phyloP scores from a whole-genome alignment of 2,888 invertebrate genomes.

The Sialis fuliginosa region DNA sequence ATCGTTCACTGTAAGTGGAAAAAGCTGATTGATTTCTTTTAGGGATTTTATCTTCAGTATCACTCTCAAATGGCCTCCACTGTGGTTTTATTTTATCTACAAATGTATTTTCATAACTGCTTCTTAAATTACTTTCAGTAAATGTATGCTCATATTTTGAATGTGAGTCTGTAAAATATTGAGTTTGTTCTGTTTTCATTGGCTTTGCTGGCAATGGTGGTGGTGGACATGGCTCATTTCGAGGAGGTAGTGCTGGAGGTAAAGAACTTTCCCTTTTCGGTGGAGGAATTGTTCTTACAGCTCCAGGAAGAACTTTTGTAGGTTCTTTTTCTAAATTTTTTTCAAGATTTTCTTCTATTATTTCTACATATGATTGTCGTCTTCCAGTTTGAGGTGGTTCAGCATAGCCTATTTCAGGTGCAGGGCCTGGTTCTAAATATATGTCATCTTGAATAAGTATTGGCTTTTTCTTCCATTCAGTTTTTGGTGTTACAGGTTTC shows the following conservation, averaged over 20 bases:
- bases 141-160: constrained; percentile 24
- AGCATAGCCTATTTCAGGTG: constrained; percentile 47
- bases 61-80: constrained; percentile 44
- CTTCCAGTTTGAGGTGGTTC: constrained; percentile 28
- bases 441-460: constrained; percentile 29
- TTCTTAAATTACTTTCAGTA: constrained; percentile 33
- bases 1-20: constrained; percentile 21
- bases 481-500: constrained; percentile 21
- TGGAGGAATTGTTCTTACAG: constrained; percentile 35
- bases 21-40: constrained; percentile 34
- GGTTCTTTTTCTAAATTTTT: constrained; percentile 31
- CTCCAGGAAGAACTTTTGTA: constrained; percentile 31
- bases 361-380: constrained; percentile 36
- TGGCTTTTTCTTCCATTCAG: constrained; percentile 14
- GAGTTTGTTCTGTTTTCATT: constrained; percentile 15
- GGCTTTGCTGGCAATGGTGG: constrained; percentile 24
- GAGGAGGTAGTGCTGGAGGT: constrained; percentile 25
- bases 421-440: constrained; percentile 43
- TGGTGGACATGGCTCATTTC: constrained; percentile 24
- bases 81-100: constrained; percentile 26
- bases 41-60: constrained; percentile 36
- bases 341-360: constrained; percentile 35
- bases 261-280: constrained; percentile 15
- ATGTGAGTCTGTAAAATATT: constrained; percentile 8
- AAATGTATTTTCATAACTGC: constrained; percentile 51